phyloP scores from a whole-genome alignment of 2,888 invertebrate species.

The Morpho helenor region DNA sequence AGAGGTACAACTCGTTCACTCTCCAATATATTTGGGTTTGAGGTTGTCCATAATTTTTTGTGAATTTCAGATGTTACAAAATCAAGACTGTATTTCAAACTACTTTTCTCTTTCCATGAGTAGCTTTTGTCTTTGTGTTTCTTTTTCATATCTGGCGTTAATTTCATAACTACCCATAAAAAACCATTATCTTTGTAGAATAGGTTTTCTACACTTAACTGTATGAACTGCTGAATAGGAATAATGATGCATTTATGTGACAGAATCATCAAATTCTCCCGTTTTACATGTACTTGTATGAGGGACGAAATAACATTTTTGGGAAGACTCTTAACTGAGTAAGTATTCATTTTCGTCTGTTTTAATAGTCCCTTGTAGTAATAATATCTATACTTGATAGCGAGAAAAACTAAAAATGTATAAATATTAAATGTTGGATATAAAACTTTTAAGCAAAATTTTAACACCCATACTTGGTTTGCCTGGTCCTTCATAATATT shows the following conservation, averaged over 20 bases:
- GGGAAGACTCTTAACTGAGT: constrained; percentile 48
- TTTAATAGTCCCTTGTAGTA: constrained; percentile 35
- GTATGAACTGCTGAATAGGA: constrained; percentile 58
- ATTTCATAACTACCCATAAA: constrained; percentile 61
- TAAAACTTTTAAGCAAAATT: constrained; percentile 65
- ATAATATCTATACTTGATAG: constrained; percentile 62
- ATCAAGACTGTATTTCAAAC: constrained; percentile 48
- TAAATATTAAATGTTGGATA: constrained; percentile 71
- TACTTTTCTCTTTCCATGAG: constrained; percentile 29
- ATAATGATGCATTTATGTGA: constrained; percentile 61
- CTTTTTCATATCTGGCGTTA: constrained; percentile 46
- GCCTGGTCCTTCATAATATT: constrained; percentile 57
- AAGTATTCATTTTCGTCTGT: constrained; percentile 45
- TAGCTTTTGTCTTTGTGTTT: constrained; percentile 38
- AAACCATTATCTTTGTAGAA: constrained; percentile 68
- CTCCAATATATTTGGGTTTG: constrained; percentile 36
- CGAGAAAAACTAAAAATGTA: constrained; percentile 61
- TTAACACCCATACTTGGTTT: constrained; percentile 64
- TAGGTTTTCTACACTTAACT: constrained; percentile 64
- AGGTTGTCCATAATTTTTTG: constrained; percentile 54
- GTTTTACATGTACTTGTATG: constrained; percentile 40
- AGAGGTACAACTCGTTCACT: constrained; percentile 60
- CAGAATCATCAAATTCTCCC: constrained; percentile 47
- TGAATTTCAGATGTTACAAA: constrained; percentile 60
- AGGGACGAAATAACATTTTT: constrained; percentile 40